Conservation (phyloP, 2,113 vertebrate species). For the Hemiscyllium ocellatum region DNA sequence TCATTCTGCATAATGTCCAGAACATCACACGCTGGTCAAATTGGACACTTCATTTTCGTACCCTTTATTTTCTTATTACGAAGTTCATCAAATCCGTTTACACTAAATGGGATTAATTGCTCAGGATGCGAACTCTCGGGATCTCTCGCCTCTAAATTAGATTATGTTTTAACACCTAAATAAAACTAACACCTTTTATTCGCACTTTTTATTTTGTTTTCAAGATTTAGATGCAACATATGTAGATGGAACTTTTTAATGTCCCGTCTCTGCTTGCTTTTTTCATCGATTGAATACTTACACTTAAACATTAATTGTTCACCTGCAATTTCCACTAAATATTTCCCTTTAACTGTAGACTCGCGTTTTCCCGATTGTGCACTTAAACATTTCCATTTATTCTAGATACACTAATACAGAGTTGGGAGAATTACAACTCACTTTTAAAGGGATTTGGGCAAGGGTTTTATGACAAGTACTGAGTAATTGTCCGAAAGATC, state of each 20-base stretch:
- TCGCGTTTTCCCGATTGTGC: neutral
- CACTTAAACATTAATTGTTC: neutral
- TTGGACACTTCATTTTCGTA: neutral
- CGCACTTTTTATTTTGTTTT: neutral
- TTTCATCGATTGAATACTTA: neutral
- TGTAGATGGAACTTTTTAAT: neutral
- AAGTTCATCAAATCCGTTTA: neutral
- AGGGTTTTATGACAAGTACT: neutral
- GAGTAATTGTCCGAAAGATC: neutral
- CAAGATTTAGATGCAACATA: neutral
- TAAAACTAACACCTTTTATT: neutral
- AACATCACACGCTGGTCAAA: neutral
- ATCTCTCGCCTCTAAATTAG: neutral
- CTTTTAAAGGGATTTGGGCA: neutral
- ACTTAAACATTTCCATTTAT: neutral
- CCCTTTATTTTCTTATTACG: neutral
- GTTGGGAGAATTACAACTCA: neutral
- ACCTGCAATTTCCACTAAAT: neutral
- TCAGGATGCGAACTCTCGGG: neutral
- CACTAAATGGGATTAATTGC: conserved; percentile 17
- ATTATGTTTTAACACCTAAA: neutral
- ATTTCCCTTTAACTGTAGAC: neutral
- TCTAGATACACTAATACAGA: neutral
- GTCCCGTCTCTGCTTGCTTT: neutral
- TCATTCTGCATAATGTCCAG: neutral